Percentiles rank a stretch among this genome's conserved stretches.
Conservation (phyloP, 2,888 invertebrate genomes). For the Mimas tiliae region DNA sequence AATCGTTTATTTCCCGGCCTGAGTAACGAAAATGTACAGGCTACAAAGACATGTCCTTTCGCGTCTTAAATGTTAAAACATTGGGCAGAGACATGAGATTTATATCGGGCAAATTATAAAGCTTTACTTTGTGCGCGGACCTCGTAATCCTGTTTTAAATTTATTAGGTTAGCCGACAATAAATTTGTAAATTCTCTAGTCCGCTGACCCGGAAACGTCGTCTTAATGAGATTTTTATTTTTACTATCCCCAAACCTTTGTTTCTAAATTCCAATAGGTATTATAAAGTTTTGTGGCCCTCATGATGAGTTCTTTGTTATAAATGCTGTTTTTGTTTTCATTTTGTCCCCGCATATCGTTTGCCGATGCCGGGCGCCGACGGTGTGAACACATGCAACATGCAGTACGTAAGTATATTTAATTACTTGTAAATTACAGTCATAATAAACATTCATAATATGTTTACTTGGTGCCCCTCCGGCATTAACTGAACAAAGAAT, state of each 20-base stretch:
- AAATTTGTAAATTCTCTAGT: conserved; percentile 79
- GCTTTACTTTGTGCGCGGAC: conserved; percentile 75
- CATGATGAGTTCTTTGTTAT: conserved; percentile 32
- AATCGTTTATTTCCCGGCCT: conserved; percentile 19
- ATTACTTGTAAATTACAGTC: conserved; percentile 46
- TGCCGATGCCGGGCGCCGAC: conserved; percentile 40
- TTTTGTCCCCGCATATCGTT: conserved; percentile 58
- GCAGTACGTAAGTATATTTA: conserved; percentile 73
- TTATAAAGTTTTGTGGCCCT: conserved; percentile 33
- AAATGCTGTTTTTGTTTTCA: conserved; percentile 41
- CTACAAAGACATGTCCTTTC: conserved; percentile 23
- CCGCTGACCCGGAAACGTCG: conserved; percentile 76
- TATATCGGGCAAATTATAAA: conserved; percentile 80
- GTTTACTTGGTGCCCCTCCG: conserved; percentile 39
- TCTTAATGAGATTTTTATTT: conserved; percentile 70
- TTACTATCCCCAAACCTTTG: conserved; percentile 57
- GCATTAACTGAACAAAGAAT: conserved; percentile 44
- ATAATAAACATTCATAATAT: conserved; percentile 42
- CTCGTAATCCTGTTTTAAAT: conserved; percentile 81
- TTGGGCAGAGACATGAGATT: conserved; percentile 69
- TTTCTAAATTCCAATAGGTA: conserved; percentile 44
- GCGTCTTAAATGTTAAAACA: conserved; percentile 54
- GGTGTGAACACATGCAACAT: conserved; percentile 49
- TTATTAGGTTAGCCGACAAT: conserved; percentile 80
- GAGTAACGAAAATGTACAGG: conserved; percentile 22